Evolutionary conservation across 2,797 vertebrate species (phyloP).

Genomic region (Nothura maculosa): DNA sequence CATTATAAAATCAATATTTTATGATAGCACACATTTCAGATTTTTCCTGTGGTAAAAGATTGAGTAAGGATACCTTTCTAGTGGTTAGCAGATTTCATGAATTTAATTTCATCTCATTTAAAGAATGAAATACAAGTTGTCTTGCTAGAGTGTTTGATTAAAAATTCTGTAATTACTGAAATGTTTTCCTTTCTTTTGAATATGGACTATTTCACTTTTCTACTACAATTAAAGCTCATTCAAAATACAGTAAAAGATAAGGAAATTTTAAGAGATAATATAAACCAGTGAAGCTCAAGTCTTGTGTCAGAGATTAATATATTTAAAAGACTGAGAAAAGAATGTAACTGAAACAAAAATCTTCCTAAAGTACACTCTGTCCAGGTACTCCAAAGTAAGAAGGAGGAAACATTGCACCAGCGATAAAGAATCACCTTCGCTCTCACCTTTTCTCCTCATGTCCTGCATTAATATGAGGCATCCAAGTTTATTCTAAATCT

Average conservation of each 20-base stretch:
- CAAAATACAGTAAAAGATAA: not conserved
- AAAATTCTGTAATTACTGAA: not conserved
- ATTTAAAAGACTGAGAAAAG: not conserved
- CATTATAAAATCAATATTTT: not conserved
- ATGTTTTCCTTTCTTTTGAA: not conserved
- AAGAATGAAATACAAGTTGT: not conserved
- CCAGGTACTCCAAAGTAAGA: not conserved
- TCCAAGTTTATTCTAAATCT: not conserved
- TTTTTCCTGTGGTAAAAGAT: not conserved
- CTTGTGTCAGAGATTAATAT: not conserved
- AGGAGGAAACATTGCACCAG: not conserved
- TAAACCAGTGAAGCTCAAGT: not conserved
- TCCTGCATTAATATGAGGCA: rapidly evolving
- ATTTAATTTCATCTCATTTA: not conserved
- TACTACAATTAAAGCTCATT: not conserved
- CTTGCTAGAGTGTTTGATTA: not conserved
- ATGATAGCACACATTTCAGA: not conserved
- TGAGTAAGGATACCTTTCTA: not conserved
- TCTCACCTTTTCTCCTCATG: not conserved
- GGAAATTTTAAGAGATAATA: not conserved
- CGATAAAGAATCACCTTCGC: not conserved
- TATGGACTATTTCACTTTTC: not conserved
- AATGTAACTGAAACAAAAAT: not conserved
- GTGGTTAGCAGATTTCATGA: not conserved
- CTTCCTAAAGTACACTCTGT: not conserved